Conservation (phyloP, 2,797 vertebrate genomes). For the Lates japonicus region DNA sequence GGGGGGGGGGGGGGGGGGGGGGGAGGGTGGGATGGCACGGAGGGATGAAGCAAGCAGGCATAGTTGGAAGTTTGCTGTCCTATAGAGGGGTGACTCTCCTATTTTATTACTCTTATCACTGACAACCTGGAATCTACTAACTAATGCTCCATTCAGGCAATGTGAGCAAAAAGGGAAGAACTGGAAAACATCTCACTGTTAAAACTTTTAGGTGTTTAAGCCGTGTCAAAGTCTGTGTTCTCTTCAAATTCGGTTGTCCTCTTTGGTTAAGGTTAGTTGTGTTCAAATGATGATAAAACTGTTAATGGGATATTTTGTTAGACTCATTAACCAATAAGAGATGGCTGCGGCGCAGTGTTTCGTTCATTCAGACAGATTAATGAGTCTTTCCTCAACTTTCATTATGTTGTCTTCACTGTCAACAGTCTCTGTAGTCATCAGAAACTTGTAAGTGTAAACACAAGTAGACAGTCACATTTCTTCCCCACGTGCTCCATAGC, state of each 20-base stretch:
- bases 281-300: neutral
- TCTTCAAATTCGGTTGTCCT: neutral
- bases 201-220: neutral
- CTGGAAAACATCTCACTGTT: neutral
- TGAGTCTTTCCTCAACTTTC: neutral
- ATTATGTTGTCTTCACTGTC: neutral
- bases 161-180: neutral
- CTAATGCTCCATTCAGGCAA: neutral
- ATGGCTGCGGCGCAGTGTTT: too few relatives aligned
- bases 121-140: neutral
- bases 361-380: neutral
- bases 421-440: neutral
- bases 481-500: neutral
- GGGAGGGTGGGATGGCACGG: conserved; percentile 18
- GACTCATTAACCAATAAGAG: neutral
- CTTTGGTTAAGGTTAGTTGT: neutral
- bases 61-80: conserved; percentile 2
- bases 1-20: neutral
- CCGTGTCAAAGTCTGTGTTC: neutral
- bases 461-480: neutral
- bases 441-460: neutral
- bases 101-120: neutral
- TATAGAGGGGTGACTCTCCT: neutral
- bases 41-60: conserved; percentile 24
- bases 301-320: neutral